Percentiles rank a stretch among this genome's conserved stretches.
Conservation (phyloP, 2,113 vertebrate genomes). For the Orientallactaga bullata region DNA sequence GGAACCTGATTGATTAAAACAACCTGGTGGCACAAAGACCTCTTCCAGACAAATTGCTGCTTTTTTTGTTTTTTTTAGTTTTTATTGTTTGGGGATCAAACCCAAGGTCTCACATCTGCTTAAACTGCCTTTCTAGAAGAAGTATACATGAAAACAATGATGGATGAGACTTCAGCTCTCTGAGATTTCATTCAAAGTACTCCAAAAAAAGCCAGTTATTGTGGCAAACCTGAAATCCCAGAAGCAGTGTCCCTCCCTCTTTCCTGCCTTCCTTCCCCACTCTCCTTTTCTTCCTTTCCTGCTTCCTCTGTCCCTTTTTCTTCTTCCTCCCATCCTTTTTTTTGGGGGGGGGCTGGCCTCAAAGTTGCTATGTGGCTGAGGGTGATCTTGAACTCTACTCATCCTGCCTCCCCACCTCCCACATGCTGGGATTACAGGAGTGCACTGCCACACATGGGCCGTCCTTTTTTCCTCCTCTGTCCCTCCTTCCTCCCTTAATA, state of each 20-base stretch:
- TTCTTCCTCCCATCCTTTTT: too few relatives aligned
- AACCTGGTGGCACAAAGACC: background rate
- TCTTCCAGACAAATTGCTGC: background rate
- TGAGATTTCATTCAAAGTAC: conserved; percentile 12
- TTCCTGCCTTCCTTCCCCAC: background rate
- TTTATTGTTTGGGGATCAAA: background rate
- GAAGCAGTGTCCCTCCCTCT: background rate
- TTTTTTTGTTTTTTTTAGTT: background rate
- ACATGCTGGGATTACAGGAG: too few relatives aligned
- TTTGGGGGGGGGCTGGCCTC: too few relatives aligned
- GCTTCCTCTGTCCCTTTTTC: background rate
- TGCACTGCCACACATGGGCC: too few relatives aligned
- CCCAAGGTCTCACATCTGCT: background rate
- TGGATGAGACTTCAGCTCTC: background rate
- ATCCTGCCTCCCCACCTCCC: too few relatives aligned
- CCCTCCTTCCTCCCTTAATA: background rate
- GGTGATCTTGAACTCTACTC: too few relatives aligned
- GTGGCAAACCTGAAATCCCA: background rate
- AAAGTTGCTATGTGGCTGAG: too few relatives aligned
- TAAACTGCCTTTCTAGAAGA: background rate
- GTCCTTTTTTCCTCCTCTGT: too few relatives aligned
- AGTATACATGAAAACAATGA: background rate
- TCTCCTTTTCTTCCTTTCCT: too few relatives aligned
- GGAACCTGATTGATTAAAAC: background rate
- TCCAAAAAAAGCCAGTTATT: background rate